Evolutionary conservation across 30 jellyfish, hydroid and myxozoan species (phyloP).

Genomic region (Aurelia aurita complex sp. Pacific): DNA sequence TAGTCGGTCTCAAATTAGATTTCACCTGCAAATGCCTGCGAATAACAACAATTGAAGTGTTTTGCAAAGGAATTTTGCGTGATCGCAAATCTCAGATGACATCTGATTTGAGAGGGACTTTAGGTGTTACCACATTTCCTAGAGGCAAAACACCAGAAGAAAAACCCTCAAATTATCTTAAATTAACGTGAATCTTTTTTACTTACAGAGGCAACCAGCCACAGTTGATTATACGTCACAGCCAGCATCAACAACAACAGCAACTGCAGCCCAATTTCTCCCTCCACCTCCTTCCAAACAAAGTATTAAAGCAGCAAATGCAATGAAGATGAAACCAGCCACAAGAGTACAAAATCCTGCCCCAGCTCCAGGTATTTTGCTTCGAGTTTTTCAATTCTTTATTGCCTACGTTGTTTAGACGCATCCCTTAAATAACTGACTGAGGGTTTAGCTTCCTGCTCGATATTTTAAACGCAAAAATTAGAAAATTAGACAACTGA

Average conservation of each 20-base stretch:
- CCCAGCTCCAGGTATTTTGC: conserved; percentile 10
- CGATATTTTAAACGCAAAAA: too few relatives aligned
- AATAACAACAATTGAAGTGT: too few relatives aligned
- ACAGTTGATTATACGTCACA: background rate
- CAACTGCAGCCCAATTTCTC: conserved; percentile 22
- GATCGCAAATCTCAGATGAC: too few relatives aligned
- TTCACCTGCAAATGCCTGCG: too few relatives aligned
- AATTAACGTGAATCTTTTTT: background rate
- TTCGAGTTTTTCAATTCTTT: background rate
- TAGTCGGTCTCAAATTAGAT: too few relatives aligned
- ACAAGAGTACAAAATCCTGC: conserved; percentile 10
- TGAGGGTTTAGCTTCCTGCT: too few relatives aligned
- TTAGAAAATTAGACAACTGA: too few relatives aligned
- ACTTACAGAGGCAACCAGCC: background rate
- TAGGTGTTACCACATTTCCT: too few relatives aligned
- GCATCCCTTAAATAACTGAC: background rate
- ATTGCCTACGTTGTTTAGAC: background rate
- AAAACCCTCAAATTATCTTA: too few relatives aligned
- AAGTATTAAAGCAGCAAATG: conserved; percentile 71
- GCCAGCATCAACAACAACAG: background rate
- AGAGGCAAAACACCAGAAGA: too few relatives aligned
- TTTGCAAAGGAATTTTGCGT: too few relatives aligned
- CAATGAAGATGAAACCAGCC: conserved; percentile 36
- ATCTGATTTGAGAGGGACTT: too few relatives aligned
- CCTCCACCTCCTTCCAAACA: conserved; percentile 95